Base-by-base conservation (phyloP, 2,797 vertebrate genomes). In the Hybognathus amarus region DNA sequence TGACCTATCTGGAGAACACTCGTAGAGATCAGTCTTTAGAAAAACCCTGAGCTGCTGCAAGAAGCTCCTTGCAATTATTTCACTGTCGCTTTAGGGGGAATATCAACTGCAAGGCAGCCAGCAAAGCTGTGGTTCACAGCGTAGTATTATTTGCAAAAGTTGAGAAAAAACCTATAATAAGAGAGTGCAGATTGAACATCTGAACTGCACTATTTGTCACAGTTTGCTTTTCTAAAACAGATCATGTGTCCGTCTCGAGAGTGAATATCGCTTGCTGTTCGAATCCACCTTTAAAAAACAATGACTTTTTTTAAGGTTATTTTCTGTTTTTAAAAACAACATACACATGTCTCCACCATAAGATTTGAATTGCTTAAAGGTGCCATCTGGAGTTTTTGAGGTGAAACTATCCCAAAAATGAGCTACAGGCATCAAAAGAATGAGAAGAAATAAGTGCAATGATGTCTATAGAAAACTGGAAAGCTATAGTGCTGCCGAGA, bases 141-240 rank as follows among this genome's bases (percentile, higher is more conserved):
- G 17, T 33, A 75, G 45, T 47, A 47, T 47, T 40, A 50, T 47
- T 33, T 81, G 79, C 79, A 47, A 59, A 12, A 45, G 24, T 8
- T 59, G 67, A 71, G 33, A 9, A 52, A 75, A 50, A 70, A 52
- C 5, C 69, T 45, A 63, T 77, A 83, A 77, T 71, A 75, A 83
- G 75, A 78, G 54, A 63, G 74, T 30, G 64, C 20, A 36, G 74
- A 70, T 61, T 77, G 75, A 70, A 70, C 38, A 47, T 77, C 75
- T 83, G 40, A 33, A 56, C 27, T 18, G 52, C 22, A 38, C 54
- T 47, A 63, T 70, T 83, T 83, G 24, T 83, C 82, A 70, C 75
- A 18, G 75, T 78, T 83, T 78, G 75, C 75, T 83, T 83, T 78
- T 45, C 54, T 75, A 83, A 83, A 77, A 40, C 67, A 40, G 82